A percentile compares a stretch with the other conserved stretches of the same genome.
Evolutionary conservation across 2,113 vertebrate genomes (phyloP).

Genomic region (Tupaia tana): DNA sequence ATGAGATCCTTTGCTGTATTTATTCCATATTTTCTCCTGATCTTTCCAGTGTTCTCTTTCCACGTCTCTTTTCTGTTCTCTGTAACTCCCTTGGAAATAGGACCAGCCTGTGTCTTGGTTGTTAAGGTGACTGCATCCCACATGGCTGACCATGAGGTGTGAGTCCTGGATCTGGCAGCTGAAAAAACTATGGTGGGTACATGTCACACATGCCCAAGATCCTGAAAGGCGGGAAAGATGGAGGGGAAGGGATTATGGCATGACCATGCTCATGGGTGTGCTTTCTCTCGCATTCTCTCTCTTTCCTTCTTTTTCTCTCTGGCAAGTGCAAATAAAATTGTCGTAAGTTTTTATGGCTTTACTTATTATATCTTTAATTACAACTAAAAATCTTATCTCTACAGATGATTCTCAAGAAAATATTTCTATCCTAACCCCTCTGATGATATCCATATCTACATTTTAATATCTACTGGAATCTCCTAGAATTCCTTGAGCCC

Average conservation of each 20-base stretch:
- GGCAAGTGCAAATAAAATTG: background rate
- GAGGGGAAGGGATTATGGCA: too few relatives aligned
- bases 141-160: too few relatives aligned
- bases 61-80: background rate
- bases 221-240: too few relatives aligned
- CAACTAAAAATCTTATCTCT: background rate
- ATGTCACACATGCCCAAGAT: too few relatives aligned
- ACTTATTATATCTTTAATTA: background rate
- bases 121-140: too few relatives aligned
- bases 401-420: slow-evolving; percentile 1
- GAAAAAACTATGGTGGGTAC: too few relatives aligned
- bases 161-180: too few relatives aligned
- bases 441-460: background rate
- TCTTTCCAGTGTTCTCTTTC: background rate
- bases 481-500: background rate
- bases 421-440: background rate
- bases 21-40: background rate
- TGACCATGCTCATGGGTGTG: too few relatives aligned
- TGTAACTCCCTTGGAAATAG: background rate
- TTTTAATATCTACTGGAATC: background rate
- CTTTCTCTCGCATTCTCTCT: background rate
- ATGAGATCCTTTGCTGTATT: background rate
- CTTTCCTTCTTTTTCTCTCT: background rate
- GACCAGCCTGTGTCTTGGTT: too few relatives aligned
- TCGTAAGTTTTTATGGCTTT: background rate